Evolutionary conservation across 2,888 invertebrate genomes (phyloP).

Genomic region (Caenorhabditis uteleia): DNA sequence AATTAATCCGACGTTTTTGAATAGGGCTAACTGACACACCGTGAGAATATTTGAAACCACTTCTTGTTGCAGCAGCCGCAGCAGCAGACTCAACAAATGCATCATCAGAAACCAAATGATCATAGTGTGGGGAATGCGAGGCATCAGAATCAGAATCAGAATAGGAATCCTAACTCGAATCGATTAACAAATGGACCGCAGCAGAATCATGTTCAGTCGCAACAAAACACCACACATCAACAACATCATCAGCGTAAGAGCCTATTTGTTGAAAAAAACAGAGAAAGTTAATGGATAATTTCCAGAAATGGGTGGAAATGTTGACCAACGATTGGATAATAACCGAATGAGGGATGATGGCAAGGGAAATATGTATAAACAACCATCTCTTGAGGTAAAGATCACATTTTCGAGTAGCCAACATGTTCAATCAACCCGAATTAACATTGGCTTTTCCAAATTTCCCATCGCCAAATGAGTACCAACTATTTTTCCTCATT

Average conservation of each 20-base stretch:
- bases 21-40: too few relatives aligned
- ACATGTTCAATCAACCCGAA: too few relatives aligned
- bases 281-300: not conserved
- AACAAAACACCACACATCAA: slow-evolving; percentile 28
- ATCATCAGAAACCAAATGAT: too few relatives aligned
- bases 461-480: too few relatives aligned
- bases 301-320: slow-evolving; percentile 20
- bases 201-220: slow-evolving; percentile 26
- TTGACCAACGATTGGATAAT: slow-evolving; percentile 25
- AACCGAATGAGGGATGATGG: slow-evolving; percentile 27
- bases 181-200: slow-evolving; percentile 43
- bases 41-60: too few relatives aligned
- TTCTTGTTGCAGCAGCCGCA: too few relatives aligned
- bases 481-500: too few relatives aligned
- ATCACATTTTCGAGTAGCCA: too few relatives aligned
- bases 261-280: slow-evolving; percentile 1
- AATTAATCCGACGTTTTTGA: too few relatives aligned
- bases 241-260: slow-evolving; percentile 37
- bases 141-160: slow-evolving; percentile 11
- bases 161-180: slow-evolving; percentile 20
- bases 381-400: slow-evolving; percentile 32
- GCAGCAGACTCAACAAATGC: not conserved
- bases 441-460: too few relatives aligned
- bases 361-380: slow-evolving; percentile 14
- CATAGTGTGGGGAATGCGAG: not conserved